Percentiles rank a stretch among this genome's conserved stretches.
Conservation (phyloP, 2,888 invertebrate species). For the Eristalis arbustorum region DNA sequence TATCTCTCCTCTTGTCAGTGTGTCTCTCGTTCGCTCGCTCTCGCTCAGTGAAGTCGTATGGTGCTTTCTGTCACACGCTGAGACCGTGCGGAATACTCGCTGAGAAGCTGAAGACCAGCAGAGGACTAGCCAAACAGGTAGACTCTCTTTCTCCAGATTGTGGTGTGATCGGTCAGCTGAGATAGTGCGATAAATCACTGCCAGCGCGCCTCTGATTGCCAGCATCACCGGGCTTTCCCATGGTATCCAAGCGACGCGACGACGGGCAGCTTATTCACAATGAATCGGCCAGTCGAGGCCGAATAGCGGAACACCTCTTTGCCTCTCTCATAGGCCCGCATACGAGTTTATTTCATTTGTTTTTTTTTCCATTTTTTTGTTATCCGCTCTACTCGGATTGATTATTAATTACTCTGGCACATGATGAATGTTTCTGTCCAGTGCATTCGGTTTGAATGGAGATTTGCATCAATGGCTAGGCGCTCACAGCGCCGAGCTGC, state of each 20-base stretch:
- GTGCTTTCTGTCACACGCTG: not conserved
- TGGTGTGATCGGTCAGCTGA: constrained; percentile 44
- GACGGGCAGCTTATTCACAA: constrained; percentile 19
- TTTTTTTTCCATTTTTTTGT: constrained; percentile 1
- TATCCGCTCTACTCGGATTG: constrained; percentile 24
- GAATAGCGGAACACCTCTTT: constrained; percentile 23
- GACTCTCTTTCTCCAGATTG: constrained; percentile 6
- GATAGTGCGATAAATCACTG: constrained; percentile 38
- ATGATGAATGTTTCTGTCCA: constrained; percentile 46
- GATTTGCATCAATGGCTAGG: constrained; percentile 47
- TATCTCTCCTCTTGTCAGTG: constrained; percentile 14
- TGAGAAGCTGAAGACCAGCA: not conserved
- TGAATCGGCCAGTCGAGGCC: not conserved
- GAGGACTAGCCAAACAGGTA: constrained; percentile 4
- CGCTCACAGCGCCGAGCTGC: not conserved
- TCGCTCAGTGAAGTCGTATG: not conserved
- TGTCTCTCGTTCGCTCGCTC: not conserved
- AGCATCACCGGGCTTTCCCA: constrained; percentile 39
- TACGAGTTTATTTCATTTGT: constrained; percentile 22
- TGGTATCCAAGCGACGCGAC: not conserved
- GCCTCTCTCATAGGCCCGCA: not conserved
- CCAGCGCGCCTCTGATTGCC: not conserved
- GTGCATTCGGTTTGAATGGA: constrained; percentile 31
- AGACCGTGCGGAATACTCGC: not conserved
- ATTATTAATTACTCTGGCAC: constrained; percentile 42